phyloP scores from a whole-genome alignment of 1,140 invertebrate genomes.

The Stenopsyche tienmushanensis region DNA sequence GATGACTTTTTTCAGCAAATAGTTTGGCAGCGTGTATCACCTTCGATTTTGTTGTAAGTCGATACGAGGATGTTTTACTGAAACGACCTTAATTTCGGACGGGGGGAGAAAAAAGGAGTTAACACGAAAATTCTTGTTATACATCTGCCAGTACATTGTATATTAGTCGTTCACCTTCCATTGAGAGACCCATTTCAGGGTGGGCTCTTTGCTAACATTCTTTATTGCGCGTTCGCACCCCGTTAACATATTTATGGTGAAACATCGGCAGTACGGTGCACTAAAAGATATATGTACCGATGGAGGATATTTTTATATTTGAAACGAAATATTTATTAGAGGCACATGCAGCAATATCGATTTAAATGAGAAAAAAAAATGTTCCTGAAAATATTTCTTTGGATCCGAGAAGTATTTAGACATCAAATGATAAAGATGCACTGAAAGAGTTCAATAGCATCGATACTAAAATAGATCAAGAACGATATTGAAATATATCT shows the following conservation, averaged over 20 bases:
- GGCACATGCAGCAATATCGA: not conserved
- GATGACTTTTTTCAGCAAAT: no score
- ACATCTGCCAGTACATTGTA: conserved; percentile 16
- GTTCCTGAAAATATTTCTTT: no score
- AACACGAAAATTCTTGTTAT: conserved; percentile 1
- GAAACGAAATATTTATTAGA: conserved; percentile 1
- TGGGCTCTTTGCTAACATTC: conserved; percentile 21
- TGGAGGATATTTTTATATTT: not conserved
- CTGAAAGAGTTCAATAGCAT: no score
- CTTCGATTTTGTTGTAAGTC: no score
- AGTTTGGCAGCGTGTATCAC: no score
- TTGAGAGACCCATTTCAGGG: conserved; percentile 28
- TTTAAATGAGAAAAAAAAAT: not conserved
- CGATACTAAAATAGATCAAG: no score
- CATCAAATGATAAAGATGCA: no score
- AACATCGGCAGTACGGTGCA: not conserved
- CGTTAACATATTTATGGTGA: conserved; percentile 34
- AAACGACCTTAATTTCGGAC: no score
- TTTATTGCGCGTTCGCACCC: conserved; percentile 36
- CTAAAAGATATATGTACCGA: not conserved
- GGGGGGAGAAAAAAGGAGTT: not conserved
- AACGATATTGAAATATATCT: no score
- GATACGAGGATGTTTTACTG: no score
- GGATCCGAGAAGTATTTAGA: no score
- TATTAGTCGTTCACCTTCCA: conserved; percentile 17